Percentiles rank a stretch among this genome's conserved stretches.
Evolutionary conservation across 2,113 vertebrate genomes (phyloP).

Genomic region (Motacilla alba): DNA sequence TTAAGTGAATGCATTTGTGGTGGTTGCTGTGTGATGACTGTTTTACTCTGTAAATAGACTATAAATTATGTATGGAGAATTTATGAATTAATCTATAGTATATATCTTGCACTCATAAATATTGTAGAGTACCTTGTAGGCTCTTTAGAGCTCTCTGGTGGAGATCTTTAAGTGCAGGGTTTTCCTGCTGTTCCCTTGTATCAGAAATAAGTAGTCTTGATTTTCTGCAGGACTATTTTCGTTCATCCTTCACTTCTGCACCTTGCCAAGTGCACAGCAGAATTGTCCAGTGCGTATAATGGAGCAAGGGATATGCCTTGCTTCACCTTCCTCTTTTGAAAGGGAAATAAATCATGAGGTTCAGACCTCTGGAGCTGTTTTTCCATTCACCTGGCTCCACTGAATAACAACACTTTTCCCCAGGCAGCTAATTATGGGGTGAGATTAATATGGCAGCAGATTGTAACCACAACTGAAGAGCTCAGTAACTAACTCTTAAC

Average conservation of each 20-base stretch:
- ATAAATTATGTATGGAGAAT: conserved; percentile 61
- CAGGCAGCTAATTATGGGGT: conserved; percentile 69
- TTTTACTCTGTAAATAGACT: conserved; percentile 49
- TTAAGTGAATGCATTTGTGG: conserved; percentile 22
- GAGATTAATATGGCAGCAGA: conserved; percentile 60
- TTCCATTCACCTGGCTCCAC: conserved; percentile 37
- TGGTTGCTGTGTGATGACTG: conserved; percentile 1
- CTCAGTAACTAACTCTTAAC: conserved; percentile 38
- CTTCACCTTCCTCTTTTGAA: background rate
- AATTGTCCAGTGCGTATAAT: background rate
- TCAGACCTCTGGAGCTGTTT: conserved; percentile 9
- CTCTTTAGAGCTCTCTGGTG: background rate
- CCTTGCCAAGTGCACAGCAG: background rate
- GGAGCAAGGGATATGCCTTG: background rate
- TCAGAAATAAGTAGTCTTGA: background rate
- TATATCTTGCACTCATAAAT: conserved; percentile 53
- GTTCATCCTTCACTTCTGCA: background rate
- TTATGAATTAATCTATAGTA: conserved; percentile 62
- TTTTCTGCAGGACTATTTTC: background rate
- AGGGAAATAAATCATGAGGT: background rate
- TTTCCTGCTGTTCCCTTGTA: background rate
- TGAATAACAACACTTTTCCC: conserved; percentile 44
- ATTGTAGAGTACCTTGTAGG: background rate
- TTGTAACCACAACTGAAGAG: conserved; percentile 34
- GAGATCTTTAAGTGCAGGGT: background rate